These are phyloP conservation scores for Adelognathus sp. DNA, from an alignment of 2,888 invertebrate species.

Conservation along the genomic window DNA sequence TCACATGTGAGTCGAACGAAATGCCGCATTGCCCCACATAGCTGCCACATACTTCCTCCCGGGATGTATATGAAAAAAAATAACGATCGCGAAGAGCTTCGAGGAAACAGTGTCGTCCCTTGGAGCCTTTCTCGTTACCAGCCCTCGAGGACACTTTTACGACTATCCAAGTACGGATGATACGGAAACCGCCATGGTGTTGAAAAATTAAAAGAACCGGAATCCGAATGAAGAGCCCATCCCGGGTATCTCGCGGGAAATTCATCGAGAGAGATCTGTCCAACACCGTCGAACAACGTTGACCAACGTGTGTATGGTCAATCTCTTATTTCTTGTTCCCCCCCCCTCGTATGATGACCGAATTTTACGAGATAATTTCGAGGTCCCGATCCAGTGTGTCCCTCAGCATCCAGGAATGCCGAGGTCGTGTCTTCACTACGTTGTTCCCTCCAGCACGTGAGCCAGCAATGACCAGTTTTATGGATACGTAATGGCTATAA, in stretches of 20 bases:
- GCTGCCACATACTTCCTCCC: conserved; percentile 9
- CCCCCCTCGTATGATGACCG: neutral
- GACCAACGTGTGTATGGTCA: conserved; percentile 9
- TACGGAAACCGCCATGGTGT: neutral
- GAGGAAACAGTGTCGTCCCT: neutral
- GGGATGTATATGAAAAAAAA: conserved; percentile 34
- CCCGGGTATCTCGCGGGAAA: conserved; percentile 30
- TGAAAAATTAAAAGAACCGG: neutral
- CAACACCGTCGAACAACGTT: conserved; percentile 28
- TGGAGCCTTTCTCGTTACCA: neutral
- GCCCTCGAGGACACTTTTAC: conserved; percentile 20
- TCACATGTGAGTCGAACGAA: neutral
- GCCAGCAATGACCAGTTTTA: neutral
- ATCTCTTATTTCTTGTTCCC: neutral
- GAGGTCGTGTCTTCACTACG: neutral
- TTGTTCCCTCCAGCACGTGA: neutral
- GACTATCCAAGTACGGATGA: conserved; percentile 15
- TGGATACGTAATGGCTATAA: neutral
- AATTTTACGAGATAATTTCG: conserved; percentile 23
- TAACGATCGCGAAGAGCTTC: neutral
- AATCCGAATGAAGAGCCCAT: neutral
- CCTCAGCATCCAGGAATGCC: neutral
- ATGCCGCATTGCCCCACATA: neutral
- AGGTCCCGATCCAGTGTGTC: neutral
- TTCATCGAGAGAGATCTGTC: conserved; percentile 23